These are phyloP conservation scores for Ceyx cyanopectus DNA, from an alignment of 2,113 vertebrate species.

Conservation along the genomic window DNA sequence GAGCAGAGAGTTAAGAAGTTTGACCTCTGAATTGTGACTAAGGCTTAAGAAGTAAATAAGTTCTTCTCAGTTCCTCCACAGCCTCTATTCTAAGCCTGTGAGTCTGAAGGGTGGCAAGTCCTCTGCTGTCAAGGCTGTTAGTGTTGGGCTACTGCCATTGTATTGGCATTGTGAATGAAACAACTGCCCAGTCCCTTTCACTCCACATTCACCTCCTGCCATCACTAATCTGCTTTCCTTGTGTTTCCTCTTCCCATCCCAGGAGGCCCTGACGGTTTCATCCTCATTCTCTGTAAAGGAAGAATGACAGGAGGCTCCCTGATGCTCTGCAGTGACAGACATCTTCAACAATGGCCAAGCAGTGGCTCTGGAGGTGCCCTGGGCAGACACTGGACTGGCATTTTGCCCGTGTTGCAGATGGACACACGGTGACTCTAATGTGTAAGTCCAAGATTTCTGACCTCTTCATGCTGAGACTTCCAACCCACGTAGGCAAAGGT, in stretches of 20 bases:
- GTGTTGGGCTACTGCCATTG: not conserved
- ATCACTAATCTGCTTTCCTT: not conserved
- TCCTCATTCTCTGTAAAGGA: not conserved
- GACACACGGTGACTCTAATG: not conserved
- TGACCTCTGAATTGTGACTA: not conserved
- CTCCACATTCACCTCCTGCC: not conserved
- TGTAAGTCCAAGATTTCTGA: not conserved
- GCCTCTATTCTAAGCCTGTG: not conserved
- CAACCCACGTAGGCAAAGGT: not conserved
- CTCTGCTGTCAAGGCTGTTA: not conserved
- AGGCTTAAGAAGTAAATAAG: not conserved
- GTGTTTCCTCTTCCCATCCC: not conserved
- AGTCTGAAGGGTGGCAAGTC: not conserved
- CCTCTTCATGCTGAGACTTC: not conserved
- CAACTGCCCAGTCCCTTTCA: not conserved
- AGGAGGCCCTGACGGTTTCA: not conserved
- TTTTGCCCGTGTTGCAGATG: not conserved
- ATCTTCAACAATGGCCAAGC: not conserved
- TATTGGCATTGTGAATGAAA: not conserved
- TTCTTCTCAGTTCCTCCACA: not conserved
- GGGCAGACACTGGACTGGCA: rapidly evolving
- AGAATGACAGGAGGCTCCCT: not conserved
- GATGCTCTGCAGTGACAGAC: not conserved
- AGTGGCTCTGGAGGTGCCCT: rapidly evolving
- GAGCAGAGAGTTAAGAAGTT: not conserved